phyloP scores from a whole-genome alignment of 1,140 invertebrate species.

The Artemia franciscana region DNA sequence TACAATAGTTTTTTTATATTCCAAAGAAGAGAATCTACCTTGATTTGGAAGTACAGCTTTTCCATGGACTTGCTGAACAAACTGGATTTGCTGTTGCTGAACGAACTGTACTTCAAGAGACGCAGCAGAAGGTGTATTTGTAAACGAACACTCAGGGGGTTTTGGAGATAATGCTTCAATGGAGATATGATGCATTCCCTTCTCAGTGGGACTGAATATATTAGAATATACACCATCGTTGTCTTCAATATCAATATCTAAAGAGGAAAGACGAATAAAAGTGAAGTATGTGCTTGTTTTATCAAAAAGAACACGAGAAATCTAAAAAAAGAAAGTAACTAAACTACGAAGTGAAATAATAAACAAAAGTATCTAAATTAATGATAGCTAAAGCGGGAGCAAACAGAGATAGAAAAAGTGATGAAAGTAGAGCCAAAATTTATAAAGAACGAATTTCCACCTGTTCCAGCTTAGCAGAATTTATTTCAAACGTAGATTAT shows the following conservation, averaged over 20 bases:
- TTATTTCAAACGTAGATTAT: no score
- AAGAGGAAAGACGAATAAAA: no score
- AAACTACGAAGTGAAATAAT: no score
- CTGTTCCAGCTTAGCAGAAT: no score
- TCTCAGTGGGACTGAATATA: neutral
- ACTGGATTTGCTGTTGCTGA: neutral
- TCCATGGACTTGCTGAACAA: neutral
- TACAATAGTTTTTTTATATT: neutral
- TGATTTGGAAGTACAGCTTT: neutral
- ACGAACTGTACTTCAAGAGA: neutral
- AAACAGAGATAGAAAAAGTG: no score
- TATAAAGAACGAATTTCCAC: no score
- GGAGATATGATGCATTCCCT: neutral
- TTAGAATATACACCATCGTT: neutral
- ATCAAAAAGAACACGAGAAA: no score
- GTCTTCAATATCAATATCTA: neutral
- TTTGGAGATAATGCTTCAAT: neutral
- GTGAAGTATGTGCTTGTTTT: no score
- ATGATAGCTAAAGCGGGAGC: no score
- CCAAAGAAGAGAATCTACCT: neutral
- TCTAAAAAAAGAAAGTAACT: no score
- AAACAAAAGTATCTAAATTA: no score
- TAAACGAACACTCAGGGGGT: neutral
- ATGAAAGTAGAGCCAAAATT: no score
- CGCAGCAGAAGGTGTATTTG: neutral